Conservation (phyloP, 2,113 vertebrate species). For the Scalopus aquaticus region DNA sequence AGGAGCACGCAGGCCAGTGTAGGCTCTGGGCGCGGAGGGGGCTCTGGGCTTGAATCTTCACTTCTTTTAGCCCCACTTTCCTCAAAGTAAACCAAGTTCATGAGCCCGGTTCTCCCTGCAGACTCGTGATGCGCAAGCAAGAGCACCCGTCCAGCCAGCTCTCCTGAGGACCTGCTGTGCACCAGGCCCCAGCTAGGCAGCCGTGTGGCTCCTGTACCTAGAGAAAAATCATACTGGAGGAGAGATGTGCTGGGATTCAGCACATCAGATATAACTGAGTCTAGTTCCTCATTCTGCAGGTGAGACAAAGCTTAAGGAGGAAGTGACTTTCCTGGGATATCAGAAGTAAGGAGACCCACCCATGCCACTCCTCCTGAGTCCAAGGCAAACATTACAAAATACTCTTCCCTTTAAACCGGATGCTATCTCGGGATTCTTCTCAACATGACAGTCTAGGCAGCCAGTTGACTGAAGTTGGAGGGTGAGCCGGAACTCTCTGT, state of each 20-base stretch:
- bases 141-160: neutral
- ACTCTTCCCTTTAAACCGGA: neutral
- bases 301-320: neutral
- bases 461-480: neutral
- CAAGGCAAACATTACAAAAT: neutral
- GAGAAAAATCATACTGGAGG: neutral
- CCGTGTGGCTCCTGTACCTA: neutral
- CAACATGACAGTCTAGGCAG: neutral
- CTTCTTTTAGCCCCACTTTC: neutral
- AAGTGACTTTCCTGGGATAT: neutral
- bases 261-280: neutral
- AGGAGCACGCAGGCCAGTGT: neutral
- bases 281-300: neutral
- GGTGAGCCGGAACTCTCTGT: neutral
- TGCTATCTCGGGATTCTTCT: neutral
- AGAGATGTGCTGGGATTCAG: neutral
- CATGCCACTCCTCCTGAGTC: neutral
- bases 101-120: neutral
- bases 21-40: fast-evolving
- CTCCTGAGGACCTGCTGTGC: neutral
- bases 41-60: neutral
- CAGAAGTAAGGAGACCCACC: neutral
- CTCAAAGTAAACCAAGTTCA: neutral
- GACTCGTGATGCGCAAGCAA: neutral
- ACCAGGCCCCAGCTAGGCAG: neutral